These are phyloP conservation scores for Lampropteryx suffumata DNA, from an alignment of 2,888 invertebrate species.

Conservation along the genomic window DNA sequence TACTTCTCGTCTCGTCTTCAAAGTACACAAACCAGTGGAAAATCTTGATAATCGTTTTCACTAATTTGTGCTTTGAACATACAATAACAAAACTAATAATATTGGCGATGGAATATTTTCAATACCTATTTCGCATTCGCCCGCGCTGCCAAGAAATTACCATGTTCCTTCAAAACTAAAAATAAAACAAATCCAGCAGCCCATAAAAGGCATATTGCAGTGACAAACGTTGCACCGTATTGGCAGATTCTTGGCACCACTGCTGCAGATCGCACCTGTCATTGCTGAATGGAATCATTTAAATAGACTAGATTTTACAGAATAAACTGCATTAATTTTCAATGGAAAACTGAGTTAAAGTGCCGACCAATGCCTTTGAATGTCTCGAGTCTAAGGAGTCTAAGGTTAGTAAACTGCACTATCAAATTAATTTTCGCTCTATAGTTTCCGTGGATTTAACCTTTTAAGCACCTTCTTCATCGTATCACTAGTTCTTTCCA, in stretches of 20 bases:
- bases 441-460: no score
- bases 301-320: slow-evolving; percentile 6
- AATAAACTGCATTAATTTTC: neutral
- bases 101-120: neutral
- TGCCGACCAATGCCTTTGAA: no score
- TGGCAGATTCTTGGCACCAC: slow-evolving; percentile 35
- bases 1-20: no score
- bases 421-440: no score
- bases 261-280: slow-evolving; percentile 29
- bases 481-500: no score
- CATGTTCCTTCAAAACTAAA: slow-evolving; percentile 17
- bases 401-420: no score
- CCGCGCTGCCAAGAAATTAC: slow-evolving; percentile 19
- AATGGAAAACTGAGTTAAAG: neutral
- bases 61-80: no score
- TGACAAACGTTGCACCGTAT: slow-evolving; percentile 26
- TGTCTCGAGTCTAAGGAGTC: no score
- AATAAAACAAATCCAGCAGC: slow-evolving; percentile 16
- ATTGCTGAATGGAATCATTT: slow-evolving; percentile 21
- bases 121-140: slow-evolving; percentile 1
- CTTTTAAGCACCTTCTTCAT: no score
- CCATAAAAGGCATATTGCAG: slow-evolving; percentile 21
- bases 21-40: no score
- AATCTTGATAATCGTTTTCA: no score
- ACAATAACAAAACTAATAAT: neutral